Percentiles rank a stretch among this genome's conserved stretches.
Conservation (phyloP, 2,888 invertebrate species). For the Parapristionchus giblindavisi region DNA sequence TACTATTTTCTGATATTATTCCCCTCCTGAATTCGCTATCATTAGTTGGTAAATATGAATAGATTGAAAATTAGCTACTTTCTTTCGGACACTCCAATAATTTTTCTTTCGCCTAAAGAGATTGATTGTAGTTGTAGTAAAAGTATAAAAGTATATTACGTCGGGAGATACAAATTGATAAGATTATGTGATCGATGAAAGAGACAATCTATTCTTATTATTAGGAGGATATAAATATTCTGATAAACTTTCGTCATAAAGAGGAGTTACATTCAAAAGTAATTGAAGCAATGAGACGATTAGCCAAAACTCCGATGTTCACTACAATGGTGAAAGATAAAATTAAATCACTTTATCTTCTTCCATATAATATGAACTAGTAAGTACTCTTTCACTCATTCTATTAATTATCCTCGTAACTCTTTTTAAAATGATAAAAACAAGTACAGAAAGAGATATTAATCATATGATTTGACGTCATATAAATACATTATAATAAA, state of each 20-base stretch:
- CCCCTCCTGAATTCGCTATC: too few species aligned
- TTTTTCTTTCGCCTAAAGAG: too few species aligned
- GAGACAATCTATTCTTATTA: background rate
- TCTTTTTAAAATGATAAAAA: background rate
- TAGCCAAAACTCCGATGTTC: background rate
- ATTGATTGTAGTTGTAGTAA: too few species aligned
- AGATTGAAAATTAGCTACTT: too few species aligned
- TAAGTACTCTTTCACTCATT: background rate
- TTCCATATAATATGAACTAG: conserved; percentile 22
- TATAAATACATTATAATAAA: background rate
- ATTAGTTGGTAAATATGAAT: too few species aligned
- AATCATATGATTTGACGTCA: background rate
- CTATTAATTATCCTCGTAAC: background rate
- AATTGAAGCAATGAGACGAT: conserved; percentile 14
- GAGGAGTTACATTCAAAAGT: conserved; percentile 17
- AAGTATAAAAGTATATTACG: too few species aligned
- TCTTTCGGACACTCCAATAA: too few species aligned
- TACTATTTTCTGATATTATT: too few species aligned
- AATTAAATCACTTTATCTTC: conserved; percentile 6
- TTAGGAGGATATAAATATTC: background rate
- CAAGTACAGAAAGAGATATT: background rate
- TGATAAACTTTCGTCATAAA: conserved; percentile 11
- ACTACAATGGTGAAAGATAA: background rate
- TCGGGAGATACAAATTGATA: too few species aligned
- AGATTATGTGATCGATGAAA: too few species aligned